phyloP scores from a whole-genome alignment of 1,140 invertebrate genomes.

The Pogonognathellus flavescens region DNA sequence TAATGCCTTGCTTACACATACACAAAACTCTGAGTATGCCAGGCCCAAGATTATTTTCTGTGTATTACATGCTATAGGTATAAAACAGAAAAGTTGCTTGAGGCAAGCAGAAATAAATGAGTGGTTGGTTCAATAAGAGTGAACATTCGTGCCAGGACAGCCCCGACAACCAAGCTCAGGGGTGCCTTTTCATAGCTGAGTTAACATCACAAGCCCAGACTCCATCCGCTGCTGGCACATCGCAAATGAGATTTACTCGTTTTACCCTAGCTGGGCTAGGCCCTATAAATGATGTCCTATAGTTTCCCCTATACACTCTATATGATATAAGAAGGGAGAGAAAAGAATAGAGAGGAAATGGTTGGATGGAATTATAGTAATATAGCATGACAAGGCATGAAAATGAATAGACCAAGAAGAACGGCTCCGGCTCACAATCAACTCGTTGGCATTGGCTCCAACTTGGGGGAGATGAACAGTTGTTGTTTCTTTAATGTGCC shows the following conservation, averaged over 20 bases:
- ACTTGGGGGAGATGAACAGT: slow-evolving; percentile 30
- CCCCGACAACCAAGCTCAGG: slow-evolving; percentile 44
- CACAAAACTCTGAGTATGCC: no score
- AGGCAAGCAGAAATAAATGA: slow-evolving; percentile 44
- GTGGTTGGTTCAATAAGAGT: slow-evolving; percentile 33
- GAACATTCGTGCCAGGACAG: slow-evolving; percentile 44
- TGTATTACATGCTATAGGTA: background rate
- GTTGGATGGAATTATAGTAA: slow-evolving; percentile 54
- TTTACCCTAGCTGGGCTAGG: slow-evolving; percentile 25
- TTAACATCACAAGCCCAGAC: background rate
- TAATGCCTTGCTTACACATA: background rate
- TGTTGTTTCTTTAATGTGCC: background rate
- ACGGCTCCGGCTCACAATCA: slow-evolving; percentile 39
- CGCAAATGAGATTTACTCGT: slow-evolving; percentile 26
- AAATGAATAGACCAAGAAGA: slow-evolving; percentile 30
- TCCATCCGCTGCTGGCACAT: slow-evolving; percentile 38
- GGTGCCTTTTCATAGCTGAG: slow-evolving; percentile 39
- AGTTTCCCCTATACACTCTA: background rate
- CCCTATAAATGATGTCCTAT: slow-evolving; percentile 15
- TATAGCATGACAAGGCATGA: slow-evolving; percentile 28
- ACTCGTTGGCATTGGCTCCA: slow-evolving; percentile 11
- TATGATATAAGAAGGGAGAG: slow-evolving; percentile 19
- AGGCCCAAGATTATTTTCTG: no score
- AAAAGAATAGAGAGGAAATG: slow-evolving; percentile 40
- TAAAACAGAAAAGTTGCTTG: slow-evolving; percentile 6